A percentile compares a stretch with the other conserved stretches of the same genome.
phyloP scores from a whole-genome alignment of 2,888 invertebrate genomes.

The Stomorhina lunata region DNA sequence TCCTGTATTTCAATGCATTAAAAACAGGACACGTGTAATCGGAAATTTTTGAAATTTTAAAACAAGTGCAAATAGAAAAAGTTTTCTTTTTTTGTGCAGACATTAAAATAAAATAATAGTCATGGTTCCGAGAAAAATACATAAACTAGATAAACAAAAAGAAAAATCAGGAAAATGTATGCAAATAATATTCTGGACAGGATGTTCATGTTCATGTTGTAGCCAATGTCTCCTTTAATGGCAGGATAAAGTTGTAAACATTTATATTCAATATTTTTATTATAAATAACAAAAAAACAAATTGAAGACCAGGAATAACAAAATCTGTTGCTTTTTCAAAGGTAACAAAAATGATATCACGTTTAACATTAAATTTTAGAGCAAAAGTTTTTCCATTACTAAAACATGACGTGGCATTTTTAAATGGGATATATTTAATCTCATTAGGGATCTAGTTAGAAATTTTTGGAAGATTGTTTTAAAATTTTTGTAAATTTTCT shows the following conservation, averaged over 20 bases:
- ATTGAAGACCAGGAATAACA: neutral
- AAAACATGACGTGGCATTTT: no score
- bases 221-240: no score
- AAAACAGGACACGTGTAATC: conserved; percentile 28
- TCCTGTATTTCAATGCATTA: neutral
- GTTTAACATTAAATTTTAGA: neutral
- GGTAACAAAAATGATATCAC: neutral
- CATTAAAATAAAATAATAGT: neutral
- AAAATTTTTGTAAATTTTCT: no score
- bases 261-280: no score
- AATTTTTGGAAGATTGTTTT: no score
- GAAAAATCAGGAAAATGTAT: neutral
- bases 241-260: conserved; percentile 1
- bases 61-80: neutral
- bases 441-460: neutral
- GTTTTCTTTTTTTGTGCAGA: no score
- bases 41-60: neutral
- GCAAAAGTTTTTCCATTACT: neutral
- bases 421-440: neutral
- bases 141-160: neutral
- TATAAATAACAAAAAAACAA: neutral
- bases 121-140: neutral
- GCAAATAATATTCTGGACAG: neutral
- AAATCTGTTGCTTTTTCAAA: neutral
- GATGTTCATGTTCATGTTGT: neutral